Evolutionary conservation across 2,797 vertebrate species (phyloP).

Genomic region (Cuculus canorus): DNA sequence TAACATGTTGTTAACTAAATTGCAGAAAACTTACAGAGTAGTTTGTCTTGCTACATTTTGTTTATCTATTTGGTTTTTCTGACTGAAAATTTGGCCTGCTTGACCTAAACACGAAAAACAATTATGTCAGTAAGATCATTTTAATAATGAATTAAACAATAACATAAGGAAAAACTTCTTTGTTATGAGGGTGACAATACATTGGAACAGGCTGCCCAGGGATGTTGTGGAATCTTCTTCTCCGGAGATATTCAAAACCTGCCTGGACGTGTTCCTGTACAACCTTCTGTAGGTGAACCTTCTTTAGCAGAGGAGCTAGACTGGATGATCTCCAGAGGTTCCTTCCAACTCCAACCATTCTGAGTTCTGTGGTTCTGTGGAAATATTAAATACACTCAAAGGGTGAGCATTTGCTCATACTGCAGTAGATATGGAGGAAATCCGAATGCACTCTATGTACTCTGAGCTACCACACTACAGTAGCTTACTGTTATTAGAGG

Average conservation of each 20-base stretch:
- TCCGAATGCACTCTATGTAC: accelerated
- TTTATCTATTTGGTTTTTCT: neutral
- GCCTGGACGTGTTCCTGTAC: no score
- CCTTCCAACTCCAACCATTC: no score
- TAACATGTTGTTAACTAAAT: neutral
- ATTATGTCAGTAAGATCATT: neutral
- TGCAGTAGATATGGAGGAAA: neutral
- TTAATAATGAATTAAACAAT: neutral
- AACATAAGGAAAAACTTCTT: neutral
- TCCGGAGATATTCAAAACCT: no score
- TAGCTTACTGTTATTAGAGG: neutral
- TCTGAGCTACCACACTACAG: neutral
- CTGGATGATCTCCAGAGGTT: no score
- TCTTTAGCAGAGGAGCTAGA: no score
- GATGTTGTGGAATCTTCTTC: no score
- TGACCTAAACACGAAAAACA: neutral
- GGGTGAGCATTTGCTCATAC: neutral
- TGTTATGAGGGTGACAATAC: no score
- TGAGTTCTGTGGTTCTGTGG: no score
- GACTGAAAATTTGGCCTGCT: neutral
- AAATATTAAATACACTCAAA: neutral
- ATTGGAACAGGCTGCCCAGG: no score
- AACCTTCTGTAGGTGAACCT: no score
- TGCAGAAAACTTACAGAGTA: neutral
- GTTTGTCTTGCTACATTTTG: neutral